These are phyloP conservation scores for Drosophila elegans DNA, from an alignment of 1,140 invertebrate species.

Conservation along the genomic window DNA sequence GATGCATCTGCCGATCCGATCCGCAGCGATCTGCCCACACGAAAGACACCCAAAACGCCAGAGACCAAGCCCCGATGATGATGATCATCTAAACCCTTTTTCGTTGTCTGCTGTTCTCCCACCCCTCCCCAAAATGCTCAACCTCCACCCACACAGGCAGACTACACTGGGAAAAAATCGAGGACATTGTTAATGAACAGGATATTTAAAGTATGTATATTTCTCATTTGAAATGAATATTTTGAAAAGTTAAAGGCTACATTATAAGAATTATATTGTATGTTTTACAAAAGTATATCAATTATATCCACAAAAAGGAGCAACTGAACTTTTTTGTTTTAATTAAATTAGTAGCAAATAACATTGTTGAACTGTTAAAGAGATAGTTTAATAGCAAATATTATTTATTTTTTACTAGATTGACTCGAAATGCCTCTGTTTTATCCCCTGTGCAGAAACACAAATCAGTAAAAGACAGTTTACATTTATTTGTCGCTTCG, in stretches of 20 bases:
- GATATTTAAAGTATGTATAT: too few species aligned
- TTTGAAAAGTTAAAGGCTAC: too few species aligned
- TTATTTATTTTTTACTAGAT: background rate
- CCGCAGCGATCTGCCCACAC: conserved; percentile 35
- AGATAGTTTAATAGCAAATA: too few species aligned
- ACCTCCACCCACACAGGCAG: conserved; percentile 51
- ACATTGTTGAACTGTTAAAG: too few species aligned
- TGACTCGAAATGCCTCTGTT: background rate
- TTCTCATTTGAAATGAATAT: too few species aligned
- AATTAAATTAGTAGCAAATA: too few species aligned
- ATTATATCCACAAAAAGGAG: too few species aligned
- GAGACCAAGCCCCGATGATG: conserved; percentile 30
- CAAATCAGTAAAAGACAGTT: conserved; percentile 50
- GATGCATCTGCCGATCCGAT: conserved; percentile 30
- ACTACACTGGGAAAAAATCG: conserved; percentile 8
- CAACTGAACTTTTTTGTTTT: too few species aligned
- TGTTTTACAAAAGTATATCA: too few species aligned
- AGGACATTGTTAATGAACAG: too few species aligned
- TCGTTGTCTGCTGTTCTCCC: conserved; percentile 13
- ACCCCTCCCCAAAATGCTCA: conserved; percentile 2
- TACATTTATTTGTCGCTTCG: conserved; percentile 75
- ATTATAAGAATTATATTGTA: too few species aligned
- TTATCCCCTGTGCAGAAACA: background rate
- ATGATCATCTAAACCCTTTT: conserved; percentile 34
- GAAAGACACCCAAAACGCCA: conserved; percentile 24